Conservation (phyloP, 1,140 invertebrate genomes). For the Zaprionus taronus region DNA sequence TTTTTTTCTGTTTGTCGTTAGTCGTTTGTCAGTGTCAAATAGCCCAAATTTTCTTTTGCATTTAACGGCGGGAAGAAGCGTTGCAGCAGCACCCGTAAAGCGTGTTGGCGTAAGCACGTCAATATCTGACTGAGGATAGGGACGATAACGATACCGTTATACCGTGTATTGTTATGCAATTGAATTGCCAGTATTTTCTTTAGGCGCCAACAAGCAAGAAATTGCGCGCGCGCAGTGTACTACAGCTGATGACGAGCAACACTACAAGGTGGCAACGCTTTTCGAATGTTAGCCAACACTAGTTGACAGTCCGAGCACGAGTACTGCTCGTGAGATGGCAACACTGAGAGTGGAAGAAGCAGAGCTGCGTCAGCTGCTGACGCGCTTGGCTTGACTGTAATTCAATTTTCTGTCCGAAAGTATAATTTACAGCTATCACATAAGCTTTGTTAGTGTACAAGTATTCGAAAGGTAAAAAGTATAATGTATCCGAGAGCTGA, state of each 20-base stretch:
- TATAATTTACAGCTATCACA: slow-evolving; percentile 1
- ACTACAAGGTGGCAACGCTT: not conserved
- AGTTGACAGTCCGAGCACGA: not conserved
- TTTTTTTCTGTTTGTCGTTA: slow-evolving; percentile 16
- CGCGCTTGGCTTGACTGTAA: slow-evolving; percentile 63
- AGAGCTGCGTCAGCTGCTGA: slow-evolving; percentile 58
- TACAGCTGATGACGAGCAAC: slow-evolving; percentile 49
- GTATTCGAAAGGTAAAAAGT: not conserved
- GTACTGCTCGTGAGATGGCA: not conserved
- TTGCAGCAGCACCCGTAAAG: slow-evolving; percentile 26
- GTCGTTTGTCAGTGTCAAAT: slow-evolving; percentile 27
- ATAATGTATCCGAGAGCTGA: not conserved
- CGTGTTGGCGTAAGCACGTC: slow-evolving; percentile 67
- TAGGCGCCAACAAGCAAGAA: slow-evolving; percentile 56
- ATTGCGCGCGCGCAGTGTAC: slow-evolving; percentile 51
- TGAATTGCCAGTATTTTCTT: slow-evolving; percentile 68
- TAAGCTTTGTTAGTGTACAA: not conserved
- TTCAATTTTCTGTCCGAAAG: slow-evolving; percentile 58
- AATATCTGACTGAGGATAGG: slow-evolving; percentile 70
- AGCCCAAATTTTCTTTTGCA: slow-evolving; percentile 21
- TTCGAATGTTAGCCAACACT: not conserved
- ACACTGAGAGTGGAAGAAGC: slow-evolving; percentile 8
- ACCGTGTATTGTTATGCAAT: slow-evolving; percentile 73
- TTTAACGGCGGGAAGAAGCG: slow-evolving; percentile 30
- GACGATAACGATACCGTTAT: slow-evolving; percentile 77